phyloP scores from a whole-genome alignment of 1,140 invertebrate species.

The Bombus affinis region DNA sequence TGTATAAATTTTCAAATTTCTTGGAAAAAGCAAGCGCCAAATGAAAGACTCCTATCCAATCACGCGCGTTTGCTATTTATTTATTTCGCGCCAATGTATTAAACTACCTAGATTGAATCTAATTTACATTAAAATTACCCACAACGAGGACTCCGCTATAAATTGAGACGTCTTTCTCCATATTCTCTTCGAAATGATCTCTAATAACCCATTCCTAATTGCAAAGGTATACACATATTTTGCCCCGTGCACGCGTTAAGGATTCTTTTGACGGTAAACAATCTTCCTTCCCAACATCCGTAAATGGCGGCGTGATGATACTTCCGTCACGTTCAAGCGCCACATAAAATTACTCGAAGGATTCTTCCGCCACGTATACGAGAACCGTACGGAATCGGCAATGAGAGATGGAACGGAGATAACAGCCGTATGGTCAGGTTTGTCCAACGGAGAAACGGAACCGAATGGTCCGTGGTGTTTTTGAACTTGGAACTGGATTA shows the following conservation, averaged over 20 bases:
- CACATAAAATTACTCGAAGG: slow-evolving; percentile 51
- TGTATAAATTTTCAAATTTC: not conserved
- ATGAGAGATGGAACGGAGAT: slow-evolving; percentile 10
- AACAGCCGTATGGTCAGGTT: not conserved
- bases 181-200: too few relatives aligned
- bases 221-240: not conserved
- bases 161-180: too few relatives aligned
- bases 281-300: slow-evolving; percentile 9
- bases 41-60: not conserved
- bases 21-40: not conserved
- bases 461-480: slow-evolving; percentile 14
- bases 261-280: not conserved
- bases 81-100: too few relatives aligned
- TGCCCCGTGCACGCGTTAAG: too few relatives aligned
- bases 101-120: too few relatives aligned
- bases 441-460: not conserved
- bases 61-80: too few relatives aligned
- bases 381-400: slow-evolving; percentile 7
- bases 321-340: slow-evolving; percentile 61
- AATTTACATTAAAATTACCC: too few relatives aligned
- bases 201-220: too few relatives aligned
- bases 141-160: too few relatives aligned
- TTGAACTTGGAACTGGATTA: slow-evolving; percentile 36
- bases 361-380: slow-evolving; percentile 51
- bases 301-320: slow-evolving; percentile 58